Conservation (phyloP, 1,140 invertebrate species). For the Drosophila auraria region DNA sequence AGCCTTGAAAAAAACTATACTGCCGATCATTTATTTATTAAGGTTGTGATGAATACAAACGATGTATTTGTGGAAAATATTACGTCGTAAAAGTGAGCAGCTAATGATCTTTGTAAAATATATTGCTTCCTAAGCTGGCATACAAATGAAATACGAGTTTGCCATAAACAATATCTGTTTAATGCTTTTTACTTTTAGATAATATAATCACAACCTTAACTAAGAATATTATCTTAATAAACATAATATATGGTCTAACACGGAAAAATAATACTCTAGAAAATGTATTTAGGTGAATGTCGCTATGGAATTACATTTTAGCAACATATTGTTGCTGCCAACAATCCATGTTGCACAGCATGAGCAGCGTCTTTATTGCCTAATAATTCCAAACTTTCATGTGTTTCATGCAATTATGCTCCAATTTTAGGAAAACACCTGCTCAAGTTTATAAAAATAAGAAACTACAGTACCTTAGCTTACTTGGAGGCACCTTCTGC, state of each 20-base stretch:
- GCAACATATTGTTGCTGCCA: neutral
- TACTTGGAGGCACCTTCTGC: neutral
- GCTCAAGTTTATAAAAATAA: neutral
- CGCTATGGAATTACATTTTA: neutral
- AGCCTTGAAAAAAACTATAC: neutral
- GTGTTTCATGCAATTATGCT: neutral
- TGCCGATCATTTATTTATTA: neutral
- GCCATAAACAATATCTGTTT: neutral
- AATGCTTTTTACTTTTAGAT: neutral
- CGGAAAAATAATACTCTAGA: too few species aligned
- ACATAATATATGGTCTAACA: too few species aligned
- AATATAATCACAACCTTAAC: neutral
- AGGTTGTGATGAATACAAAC: constrained; percentile 18
- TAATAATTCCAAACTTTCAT: neutral
- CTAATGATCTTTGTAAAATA: constrained; percentile 14
- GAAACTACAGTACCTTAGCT: neutral
- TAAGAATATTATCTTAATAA: neutral
- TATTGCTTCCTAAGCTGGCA: neutral
- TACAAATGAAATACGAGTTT: neutral
- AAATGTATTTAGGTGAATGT: neutral
- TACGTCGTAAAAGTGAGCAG: neutral
- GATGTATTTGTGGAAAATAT: constrained; percentile 8
- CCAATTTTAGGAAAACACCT: neutral
- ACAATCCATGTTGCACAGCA: neutral
- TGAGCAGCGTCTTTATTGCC: neutral